Conservation (phyloP, 2,797 vertebrate genomes). For the Danio aesculapii region DNA sequence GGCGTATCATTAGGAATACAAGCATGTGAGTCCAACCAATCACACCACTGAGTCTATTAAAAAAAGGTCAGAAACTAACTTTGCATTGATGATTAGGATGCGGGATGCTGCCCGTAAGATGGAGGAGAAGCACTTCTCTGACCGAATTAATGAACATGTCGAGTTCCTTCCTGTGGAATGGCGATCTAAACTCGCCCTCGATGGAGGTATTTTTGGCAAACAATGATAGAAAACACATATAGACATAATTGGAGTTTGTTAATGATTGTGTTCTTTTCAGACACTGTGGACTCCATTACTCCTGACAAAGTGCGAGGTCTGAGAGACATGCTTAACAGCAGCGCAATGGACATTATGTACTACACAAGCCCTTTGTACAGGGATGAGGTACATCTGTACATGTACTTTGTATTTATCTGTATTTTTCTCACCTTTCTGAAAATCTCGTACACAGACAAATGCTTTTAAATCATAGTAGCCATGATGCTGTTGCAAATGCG, state of each 20-base stretch:
- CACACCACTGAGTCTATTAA: neutral
- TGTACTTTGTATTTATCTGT: conserved; percentile 33
- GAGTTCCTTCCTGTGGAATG: conserved; percentile 98
- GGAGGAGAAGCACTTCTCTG: conserved; percentile 94
- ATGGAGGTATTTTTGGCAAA: conserved; percentile 84
- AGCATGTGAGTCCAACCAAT: conserved; percentile 86
- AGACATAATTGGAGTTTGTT: neutral
- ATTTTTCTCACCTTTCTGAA: neutral
- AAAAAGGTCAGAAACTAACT: neutral
- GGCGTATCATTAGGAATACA: conserved; percentile 95
- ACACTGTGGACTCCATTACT: conserved; percentile 96
- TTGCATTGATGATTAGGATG: conserved; percentile 81
- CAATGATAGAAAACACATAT: neutral
- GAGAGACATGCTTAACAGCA: conserved; percentile 97
- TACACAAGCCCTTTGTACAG: conserved; percentile 96
- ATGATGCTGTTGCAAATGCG: neutral
- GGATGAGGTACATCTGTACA: conserved; percentile 84
- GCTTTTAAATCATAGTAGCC: neutral
- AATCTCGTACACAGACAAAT: neutral
- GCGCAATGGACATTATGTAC: conserved; percentile 99
- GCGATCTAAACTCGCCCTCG: conserved; percentile 93
- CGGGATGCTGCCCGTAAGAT: conserved; percentile 94
- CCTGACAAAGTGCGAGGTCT: conserved; percentile 95
- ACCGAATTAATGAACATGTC: conserved; percentile 87
- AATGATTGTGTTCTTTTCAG: conserved; percentile 70